Evolutionary conservation across 1,140 invertebrate genomes (phyloP).

Genomic region (Mylabris phalerata): DNA sequence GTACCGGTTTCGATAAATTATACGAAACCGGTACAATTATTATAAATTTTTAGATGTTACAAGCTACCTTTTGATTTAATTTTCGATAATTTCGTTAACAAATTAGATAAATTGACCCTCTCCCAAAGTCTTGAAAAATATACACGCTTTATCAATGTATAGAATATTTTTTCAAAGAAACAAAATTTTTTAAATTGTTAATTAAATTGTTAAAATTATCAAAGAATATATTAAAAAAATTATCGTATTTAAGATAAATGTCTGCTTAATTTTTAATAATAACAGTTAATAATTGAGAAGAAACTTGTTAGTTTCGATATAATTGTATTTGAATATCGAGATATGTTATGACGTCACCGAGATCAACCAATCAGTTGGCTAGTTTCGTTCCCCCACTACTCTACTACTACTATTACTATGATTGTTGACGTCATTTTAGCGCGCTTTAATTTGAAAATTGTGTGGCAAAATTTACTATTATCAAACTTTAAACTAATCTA

Average conservation of each 20-base stretch:
- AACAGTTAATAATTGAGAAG: background rate
- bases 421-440: background rate
- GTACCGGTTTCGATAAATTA: conserved; percentile 4
- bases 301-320: conserved; percentile 21
- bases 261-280: conserved; percentile 7
- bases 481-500: conserved; percentile 11
- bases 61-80: too few species aligned
- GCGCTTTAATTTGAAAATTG: background rate
- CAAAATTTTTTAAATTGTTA: conserved; percentile 7
- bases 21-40: background rate
- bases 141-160: conserved; percentile 14
- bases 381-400: background rate
- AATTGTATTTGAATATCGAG: conserved; percentile 23
- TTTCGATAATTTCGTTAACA: too few species aligned
- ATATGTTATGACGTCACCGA: background rate
- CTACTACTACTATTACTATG: background rate
- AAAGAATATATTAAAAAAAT: background rate
- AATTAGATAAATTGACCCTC: too few species aligned
- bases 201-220: conserved; percentile 7
- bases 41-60: too few species aligned
- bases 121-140: conserved; percentile 1
- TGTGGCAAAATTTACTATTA: background rate
- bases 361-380: too few species aligned
- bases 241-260: background rate
- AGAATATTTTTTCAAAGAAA: conserved; percentile 9